A percentile compares a stretch with the other conserved stretches of the same genome.
These are phyloP conservation scores for Oscheius myriophilus DNA, from an alignment of 2,888 invertebrate genomes.

Conservation along the genomic window DNA sequence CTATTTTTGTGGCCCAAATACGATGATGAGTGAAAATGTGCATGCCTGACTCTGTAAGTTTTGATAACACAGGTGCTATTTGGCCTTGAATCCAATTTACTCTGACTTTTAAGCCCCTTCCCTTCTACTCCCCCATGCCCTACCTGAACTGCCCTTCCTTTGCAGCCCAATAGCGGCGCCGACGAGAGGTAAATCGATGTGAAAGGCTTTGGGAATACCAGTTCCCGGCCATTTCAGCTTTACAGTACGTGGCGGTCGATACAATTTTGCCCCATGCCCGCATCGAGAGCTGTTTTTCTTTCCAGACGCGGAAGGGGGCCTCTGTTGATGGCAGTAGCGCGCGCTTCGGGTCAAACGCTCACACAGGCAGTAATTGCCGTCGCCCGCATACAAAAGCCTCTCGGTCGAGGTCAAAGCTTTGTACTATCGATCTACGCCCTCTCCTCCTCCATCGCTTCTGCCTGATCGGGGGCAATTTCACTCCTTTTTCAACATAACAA, in stretches of 20 bases:
- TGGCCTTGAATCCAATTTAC: no score
- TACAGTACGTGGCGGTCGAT: neutral
- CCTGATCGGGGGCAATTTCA: slow-evolving; percentile 6
- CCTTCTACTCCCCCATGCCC: no score
- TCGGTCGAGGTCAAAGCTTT: slow-evolving; percentile 30
- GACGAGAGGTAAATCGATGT: slow-evolving; percentile 7
- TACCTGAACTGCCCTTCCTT: no score
- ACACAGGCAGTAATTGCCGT: slow-evolving; percentile 21
- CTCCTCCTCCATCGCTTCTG: slow-evolving; percentile 13
- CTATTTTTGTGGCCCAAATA: no score
- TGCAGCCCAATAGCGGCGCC: no score
- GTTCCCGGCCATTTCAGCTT: slow-evolving; percentile 4
- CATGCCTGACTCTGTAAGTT: no score
- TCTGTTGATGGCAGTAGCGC: neutral
- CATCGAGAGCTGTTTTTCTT: neutral
- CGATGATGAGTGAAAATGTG: no score
- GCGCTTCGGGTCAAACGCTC: neutral
- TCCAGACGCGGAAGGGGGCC: slow-evolving; percentile 4
- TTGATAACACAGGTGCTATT: no score
- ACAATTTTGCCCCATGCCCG: neutral
- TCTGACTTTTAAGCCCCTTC: no score
- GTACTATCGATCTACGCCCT: slow-evolving; percentile 20
- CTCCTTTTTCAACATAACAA: no score
- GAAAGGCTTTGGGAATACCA: slow-evolving; percentile 4
- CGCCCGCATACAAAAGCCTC: slow-evolving; percentile 21